Evolutionary conservation across 2,113 vertebrate species (phyloP).

Genomic region (Austrofundulus limnaeus): DNA sequence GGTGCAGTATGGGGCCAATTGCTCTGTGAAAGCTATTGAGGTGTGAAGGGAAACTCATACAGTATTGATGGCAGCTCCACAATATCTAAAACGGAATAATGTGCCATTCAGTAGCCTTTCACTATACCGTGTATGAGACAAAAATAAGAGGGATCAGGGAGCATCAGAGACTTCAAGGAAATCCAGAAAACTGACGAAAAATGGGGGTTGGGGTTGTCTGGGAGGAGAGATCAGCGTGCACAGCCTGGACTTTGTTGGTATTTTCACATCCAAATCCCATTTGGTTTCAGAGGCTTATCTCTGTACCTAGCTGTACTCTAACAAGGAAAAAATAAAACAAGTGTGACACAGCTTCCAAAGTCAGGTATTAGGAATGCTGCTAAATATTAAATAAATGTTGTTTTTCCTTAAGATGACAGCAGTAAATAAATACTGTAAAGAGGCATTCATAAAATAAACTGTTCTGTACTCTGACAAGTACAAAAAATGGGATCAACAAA

Average conservation of each 20-base stretch:
- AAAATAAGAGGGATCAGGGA: conserved; percentile 58
- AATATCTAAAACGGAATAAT: conserved; percentile 68
- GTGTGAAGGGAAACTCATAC: conserved; percentile 65
- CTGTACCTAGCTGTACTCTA: conserved; percentile 31
- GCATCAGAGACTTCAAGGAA: conserved; percentile 49
- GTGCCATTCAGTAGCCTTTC: conserved; percentile 64
- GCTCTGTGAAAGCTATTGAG: conserved; percentile 48
- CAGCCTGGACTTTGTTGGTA: conserved; percentile 34
- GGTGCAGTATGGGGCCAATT: conserved; percentile 41
- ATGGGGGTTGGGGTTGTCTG: conserved; percentile 17
- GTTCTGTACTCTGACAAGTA: too few species aligned
- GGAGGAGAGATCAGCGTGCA: conserved; percentile 45
- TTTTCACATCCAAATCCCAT: conserved; percentile 43
- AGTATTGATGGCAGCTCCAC: conserved; percentile 64
- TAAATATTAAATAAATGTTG: too few species aligned
- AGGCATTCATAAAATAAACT: too few species aligned
- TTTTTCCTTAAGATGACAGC: too few species aligned
- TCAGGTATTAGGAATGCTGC: not conserved
- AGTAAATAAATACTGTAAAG: too few species aligned
- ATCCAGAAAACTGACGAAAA: conserved; percentile 52
- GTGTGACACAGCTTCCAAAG: not conserved
- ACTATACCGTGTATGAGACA: conserved; percentile 65
- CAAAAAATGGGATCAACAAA: too few species aligned
- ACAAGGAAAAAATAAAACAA: conserved; percentile 17
- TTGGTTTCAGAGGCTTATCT: conserved; percentile 39